Percentiles rank a stretch among this genome's conserved stretches.
Evolutionary conservation across 2,113 vertebrate species (phyloP).

Genomic region (Laticauda laticaudata): DNA sequence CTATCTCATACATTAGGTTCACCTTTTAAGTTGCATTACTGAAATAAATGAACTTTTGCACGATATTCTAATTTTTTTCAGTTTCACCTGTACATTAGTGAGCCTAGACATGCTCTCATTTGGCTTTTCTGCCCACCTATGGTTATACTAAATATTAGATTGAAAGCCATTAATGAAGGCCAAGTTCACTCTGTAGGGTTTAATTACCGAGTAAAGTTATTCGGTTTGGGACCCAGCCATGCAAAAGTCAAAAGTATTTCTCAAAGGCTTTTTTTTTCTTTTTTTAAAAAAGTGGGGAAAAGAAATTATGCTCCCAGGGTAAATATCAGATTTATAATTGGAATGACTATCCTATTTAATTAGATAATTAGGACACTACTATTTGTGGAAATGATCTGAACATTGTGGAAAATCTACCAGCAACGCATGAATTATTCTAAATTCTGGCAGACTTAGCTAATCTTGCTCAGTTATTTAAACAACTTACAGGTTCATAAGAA

Average conservation of each 20-base stretch:
- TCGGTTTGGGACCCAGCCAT: conserved; percentile 56
- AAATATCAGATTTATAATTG: conserved; percentile 64
- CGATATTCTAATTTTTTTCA: no score
- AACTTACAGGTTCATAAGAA: conserved; percentile 29
- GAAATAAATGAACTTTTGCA: no score
- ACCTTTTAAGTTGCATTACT: no score
- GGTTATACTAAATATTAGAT: conserved; percentile 4
- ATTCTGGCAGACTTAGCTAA: conserved; percentile 34
- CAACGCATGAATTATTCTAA: conserved; percentile 38
- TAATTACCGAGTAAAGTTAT: conserved; percentile 67
- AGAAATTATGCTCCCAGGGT: conserved; percentile 35
- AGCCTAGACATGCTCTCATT: background rate
- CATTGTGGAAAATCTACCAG: conserved; percentile 41
- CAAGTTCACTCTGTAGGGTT: conserved; percentile 51
- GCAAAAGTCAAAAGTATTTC: conserved; percentile 58
- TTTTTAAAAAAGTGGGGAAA: conserved; percentile 58
- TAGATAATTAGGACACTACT: conserved; percentile 64
- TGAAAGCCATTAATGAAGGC: conserved; percentile 57
- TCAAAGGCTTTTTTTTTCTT: conserved; percentile 53
- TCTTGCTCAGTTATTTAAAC: conserved; percentile 20
- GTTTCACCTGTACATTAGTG: background rate
- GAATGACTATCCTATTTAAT: conserved; percentile 63
- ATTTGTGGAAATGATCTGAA: conserved; percentile 45
- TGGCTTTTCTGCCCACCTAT: background rate
- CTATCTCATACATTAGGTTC: no score